Evolutionary conservation across 2,797 vertebrate species (phyloP).

Genomic region (Trematomus bernacchii): DNA sequence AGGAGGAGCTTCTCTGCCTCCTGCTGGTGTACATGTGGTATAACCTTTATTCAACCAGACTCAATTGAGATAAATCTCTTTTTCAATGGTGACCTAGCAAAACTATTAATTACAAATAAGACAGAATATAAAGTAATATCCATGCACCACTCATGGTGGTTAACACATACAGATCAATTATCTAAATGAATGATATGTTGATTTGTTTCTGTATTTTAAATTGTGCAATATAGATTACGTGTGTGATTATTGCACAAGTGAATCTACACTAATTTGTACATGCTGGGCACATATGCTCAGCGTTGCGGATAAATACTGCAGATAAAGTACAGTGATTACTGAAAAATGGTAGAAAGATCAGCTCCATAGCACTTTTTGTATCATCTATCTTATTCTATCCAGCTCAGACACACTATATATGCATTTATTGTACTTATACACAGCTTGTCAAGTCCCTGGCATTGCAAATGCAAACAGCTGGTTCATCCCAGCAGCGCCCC

Average conservation of each 20-base stretch:
- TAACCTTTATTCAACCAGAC: too few relatives aligned
- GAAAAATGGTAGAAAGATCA: neutral
- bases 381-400: neutral
- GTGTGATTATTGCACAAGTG: too few relatives aligned
- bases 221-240: too few relatives aligned
- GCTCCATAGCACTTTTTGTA: neutral
- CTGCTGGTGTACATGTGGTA: constrained; percentile 40
- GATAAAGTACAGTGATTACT: neutral
- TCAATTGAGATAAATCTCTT: too few relatives aligned
- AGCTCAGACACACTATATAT: neutral
- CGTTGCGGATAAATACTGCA: neutral
- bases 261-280: too few relatives aligned
- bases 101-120: too few relatives aligned
- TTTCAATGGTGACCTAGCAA: too few relatives aligned
- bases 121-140: too few relatives aligned
- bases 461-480: neutral
- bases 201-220: too few relatives aligned
- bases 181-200: too few relatives aligned
- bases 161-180: too few relatives aligned
- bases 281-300: neutral
- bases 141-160: too few relatives aligned
- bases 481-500: neutral
- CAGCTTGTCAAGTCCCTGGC: neutral
- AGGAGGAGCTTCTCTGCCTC: constrained; percentile 43
- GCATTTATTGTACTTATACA: neutral